Evolutionary conservation across 2,113 vertebrate species (phyloP).

Genomic region (Macquaria australasica): DNA sequence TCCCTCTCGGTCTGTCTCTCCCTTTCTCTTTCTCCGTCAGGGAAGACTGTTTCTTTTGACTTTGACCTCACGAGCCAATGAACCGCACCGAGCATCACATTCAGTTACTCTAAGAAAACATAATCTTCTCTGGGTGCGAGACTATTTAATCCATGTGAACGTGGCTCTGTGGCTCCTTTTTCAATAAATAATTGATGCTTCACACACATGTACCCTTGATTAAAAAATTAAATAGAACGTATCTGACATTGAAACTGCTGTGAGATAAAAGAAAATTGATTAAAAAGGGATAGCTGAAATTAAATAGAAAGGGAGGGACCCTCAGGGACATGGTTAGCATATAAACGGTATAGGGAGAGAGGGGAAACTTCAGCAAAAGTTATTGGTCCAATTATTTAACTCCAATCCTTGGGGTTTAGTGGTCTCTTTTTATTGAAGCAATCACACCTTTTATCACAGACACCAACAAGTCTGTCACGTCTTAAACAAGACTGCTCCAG

Average conservation of each 20-base stretch:
- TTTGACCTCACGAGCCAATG: constrained; percentile 56
- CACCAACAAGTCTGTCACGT: constrained; percentile 60
- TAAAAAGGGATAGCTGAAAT: constrained; percentile 77
- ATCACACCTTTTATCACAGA: constrained; percentile 70
- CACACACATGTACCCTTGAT: constrained; percentile 64
- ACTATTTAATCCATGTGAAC: constrained; percentile 63
- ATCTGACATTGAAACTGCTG: constrained; percentile 69
- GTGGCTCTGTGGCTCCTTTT: constrained; percentile 56
- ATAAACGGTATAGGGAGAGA: constrained; percentile 63
- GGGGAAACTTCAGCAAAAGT: constrained; percentile 67
- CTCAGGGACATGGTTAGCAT: constrained; percentile 68
- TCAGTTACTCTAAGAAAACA: constrained; percentile 60
- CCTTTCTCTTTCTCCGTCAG: constrained; percentile 22
- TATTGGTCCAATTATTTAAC: constrained; percentile 76
- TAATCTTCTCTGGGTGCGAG: constrained; percentile 50
- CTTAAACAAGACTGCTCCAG: constrained; percentile 51
- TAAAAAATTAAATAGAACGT: constrained; percentile 67
- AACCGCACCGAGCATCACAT: constrained; percentile 43
- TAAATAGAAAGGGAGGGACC: constrained; percentile 65
- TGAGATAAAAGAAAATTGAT: constrained; percentile 79
- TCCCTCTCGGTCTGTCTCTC: neutral
- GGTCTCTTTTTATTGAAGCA: constrained; percentile 68
- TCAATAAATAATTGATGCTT: constrained; percentile 74
- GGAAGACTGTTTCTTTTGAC: constrained; percentile 48
- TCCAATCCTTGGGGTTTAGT: constrained; percentile 59